Evolutionary conservation across 2,113 vertebrate species (phyloP), one percentile per base, ranked within the genome.

Genomic region (Otus sunia): DNA sequence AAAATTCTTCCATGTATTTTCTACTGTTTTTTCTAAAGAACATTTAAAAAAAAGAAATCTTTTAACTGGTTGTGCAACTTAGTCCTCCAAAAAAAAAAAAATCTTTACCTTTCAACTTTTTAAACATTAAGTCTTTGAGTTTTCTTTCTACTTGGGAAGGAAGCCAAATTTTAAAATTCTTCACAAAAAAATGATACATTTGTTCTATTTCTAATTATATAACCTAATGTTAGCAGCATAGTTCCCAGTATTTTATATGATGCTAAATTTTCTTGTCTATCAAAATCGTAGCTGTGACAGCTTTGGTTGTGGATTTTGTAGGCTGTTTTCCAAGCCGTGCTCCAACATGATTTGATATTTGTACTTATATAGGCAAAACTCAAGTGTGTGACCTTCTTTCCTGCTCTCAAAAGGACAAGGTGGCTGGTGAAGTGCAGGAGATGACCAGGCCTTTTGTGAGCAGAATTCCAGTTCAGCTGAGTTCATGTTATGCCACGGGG

Each of bases 251-350:
- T 90, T 75, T 95, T n/a, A 32, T 47, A 37, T 29, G 26, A 75
- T 79, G 30, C 14, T 93, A 55, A n/a, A 43, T 90, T 85, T 86
- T 88, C 37, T 75, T 85, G 34, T 74, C 76, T 94, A 73, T 96
- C 64, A 86, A 18, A 78, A 59, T 59, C 1, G 2, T 74, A 84
- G 37, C 32, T 75, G 37, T 67, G 47, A 43, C 62, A 47, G 2
- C 5, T 55, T 82, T 34, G 32, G 39, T 17, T 91, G 27, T 63
- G 11, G n/a, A 79, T 78, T 86, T 91, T 63, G 27, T n/a, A 72
- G 69, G 47, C 66, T 68, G 7, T 78, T 74, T 84, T 77, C 75
- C 45, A 77, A 77, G 47, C 60, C 0, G 1, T 71, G 29, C 32
- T 84, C 32, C 32, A 26, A 3, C 1, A 2, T 15, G 9, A 63